Base-by-base conservation (phyloP, 1,140 invertebrate species). In the Ceratina japonica region DNA sequence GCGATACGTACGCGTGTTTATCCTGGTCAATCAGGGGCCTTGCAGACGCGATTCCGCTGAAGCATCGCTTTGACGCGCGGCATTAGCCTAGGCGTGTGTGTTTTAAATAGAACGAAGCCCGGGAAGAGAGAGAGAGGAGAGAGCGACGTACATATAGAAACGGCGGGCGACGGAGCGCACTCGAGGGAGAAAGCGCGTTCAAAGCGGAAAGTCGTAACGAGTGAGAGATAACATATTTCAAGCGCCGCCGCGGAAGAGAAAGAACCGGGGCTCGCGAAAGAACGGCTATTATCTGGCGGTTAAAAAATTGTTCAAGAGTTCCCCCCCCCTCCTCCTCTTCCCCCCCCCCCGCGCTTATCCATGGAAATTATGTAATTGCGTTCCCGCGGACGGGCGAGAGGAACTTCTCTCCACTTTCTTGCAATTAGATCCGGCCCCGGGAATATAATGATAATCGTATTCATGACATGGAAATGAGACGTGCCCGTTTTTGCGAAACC, bases 401-500 rank as follows among this genome's bases (percentile, higher is more conserved):
- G n/a, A 31, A 31, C 27, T 31, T 31, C 27, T 31, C 27, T 31
- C 2, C 10, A 54, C 52, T 54, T 54, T 54, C 52, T 54, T 7
- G 27, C 27, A 65, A 70, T 70, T 65, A 82, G 69, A 58, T n/a
- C n/a, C n/a, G n/a, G n/a, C n/a, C n/a, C n/a, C n/a, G n/a, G n/a
- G n/a, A n/a, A n/a, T n/a, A n/a, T n/a, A n/a, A n/a, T n/a, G 75
- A 74, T 83, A 70, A 83, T 83, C 75, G 79, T 49, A 52, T 76
- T 70, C 79, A 74, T 61, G 79, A 75, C 59, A 75, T 31, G 69
- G 62, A 79, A 83, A 61, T 18, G 70, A 68, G n/a, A 27, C 7
- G 56, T 15, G 58, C 13, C 63, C 58, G 22, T n/a, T 31, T 66
- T 62, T 63, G 74, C 70, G 56, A 70, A 70, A 44, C n/a, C 18